Evolutionary conservation across 2,113 vertebrate genomes (phyloP), one percentile per base, ranked within the genome.

Genomic region (Regulus satrapa): DNA sequence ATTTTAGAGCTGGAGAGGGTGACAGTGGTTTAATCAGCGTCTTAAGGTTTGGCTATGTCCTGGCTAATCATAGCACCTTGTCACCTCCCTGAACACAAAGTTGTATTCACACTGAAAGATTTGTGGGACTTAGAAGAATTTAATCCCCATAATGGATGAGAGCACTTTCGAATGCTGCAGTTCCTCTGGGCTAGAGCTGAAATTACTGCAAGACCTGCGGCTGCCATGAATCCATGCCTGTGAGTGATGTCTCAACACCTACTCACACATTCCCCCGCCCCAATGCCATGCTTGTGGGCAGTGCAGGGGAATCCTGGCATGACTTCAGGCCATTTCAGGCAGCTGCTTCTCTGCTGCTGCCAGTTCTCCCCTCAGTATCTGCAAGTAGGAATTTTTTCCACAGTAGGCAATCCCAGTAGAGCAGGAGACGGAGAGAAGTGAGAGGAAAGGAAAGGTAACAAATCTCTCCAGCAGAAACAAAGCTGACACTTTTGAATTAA

Each of bases 401-500:
- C 79, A 58, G 78, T 68, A 69, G 76, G 43, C 31, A 90, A 95
- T 91, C 89, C 86, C 76, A 58, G 23, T 14, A 77, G 58, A 68
- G 46, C 20, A 75, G 56, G 43, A 58, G 52, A 82, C 41, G 18
- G 15, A 51, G 51, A 77, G 38, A 64, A 75, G 31, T 7, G 72
- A 79, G 59, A 51, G 41, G 62, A 69, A 94, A 66, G 54, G 41
- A 59, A 75, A 92, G 34, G 61, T 41, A 80, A 72, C 52, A 76
- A 71, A 82, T 85, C 48, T 79, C 36, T 55, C 61, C 58, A 64
- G 61, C 71, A 86, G 64, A 78, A 94, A 79, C 49, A 93, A 83
- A 96, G 62, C 82, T 85, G 81, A 66, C 79, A 71, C 61, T 91
- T 96, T 84, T 89, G 48, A 92, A 92, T 93, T 94, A 90, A 76